Base-by-base conservation (phyloP, 1,140 invertebrate genomes). In the Parasteatoda tepidariorum region DNA sequence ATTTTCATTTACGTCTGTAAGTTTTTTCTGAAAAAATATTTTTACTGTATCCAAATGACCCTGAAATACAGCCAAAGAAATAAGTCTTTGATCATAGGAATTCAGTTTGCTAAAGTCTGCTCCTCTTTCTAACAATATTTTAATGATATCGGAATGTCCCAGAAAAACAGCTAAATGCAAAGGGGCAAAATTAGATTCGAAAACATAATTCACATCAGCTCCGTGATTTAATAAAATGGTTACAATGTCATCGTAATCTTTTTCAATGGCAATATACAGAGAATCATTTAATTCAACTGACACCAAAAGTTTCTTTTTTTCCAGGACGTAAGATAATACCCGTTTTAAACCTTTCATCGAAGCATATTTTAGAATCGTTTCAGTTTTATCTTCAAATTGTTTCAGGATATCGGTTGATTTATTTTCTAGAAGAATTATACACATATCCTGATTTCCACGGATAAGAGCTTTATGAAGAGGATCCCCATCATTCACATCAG, bases 61-160 rank as follows among this genome's bases (percentile, higher is more conserved):
- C 57, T 86, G 79, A 22, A 68, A 78, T 3, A 86, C 86, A 5
- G 88, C 22, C 6, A 59, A 31, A n/a, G 30, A 33, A n/a, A 74
- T 15, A 22, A 54, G 28, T 6, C 48, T 74, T 3, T 30, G 6
- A 6, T 54, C 71, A 7, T 61, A 18, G 18, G 3, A 3, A 24
- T 28, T 22, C n/a, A n/a, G n/a, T 24, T 3, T 28, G 30, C 34
- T 68, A 6, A 34, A 7, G 1, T 64, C 26, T 15, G 59, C 57
- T n/a, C 30, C 30, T n/a, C 33, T 41, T 41, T n/a, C 18, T 22
- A 78, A 24, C n/a, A n/a, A n/a, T n/a, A n/a, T n/a, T n/a, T n/a
- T n/a, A n/a, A n/a, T n/a, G n/a, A n/a, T n/a, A n/a, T 55, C 24
- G 3, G 88, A 88, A 76, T 88, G 88, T 5, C 88, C 88, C 33